Evolutionary conservation across 2,888 invertebrate genomes (phyloP).

Genomic region (Ichneumoninae sp.): DNA sequence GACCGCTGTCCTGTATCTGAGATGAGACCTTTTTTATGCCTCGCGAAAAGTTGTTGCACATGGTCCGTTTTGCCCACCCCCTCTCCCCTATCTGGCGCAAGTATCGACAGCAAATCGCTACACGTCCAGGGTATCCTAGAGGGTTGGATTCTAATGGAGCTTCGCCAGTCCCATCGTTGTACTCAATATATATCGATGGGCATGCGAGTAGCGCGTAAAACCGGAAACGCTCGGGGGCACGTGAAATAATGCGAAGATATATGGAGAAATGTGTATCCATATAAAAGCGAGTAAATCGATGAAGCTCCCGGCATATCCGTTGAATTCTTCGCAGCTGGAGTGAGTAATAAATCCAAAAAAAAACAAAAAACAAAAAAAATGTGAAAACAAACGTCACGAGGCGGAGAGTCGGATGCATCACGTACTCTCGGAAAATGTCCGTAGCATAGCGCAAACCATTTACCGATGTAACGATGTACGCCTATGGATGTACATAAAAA

Average conservation of each 20-base stretch:
- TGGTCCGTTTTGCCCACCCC: neutral
- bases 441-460: slow-evolving; percentile 46
- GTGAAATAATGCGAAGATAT: neutral
- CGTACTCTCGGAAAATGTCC: slow-evolving; percentile 32
- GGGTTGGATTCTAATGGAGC: neutral
- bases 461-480: slow-evolving; percentile 52
- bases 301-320: slow-evolving; percentile 3
- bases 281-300: neutral
- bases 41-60: neutral
- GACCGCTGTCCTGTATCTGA: neutral
- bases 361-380: slow-evolving; percentile 16
- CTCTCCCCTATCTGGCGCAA: neutral
- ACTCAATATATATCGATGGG: neutral
- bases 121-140: slow-evolving; percentile 27
- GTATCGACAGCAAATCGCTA: slow-evolving; percentile 36
- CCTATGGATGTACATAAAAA: slow-evolving; percentile 58
- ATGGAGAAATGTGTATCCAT: slow-evolving; percentile 4
- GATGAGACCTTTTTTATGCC: neutral
- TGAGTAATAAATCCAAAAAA: slow-evolving; percentile 9
- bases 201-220: neutral
- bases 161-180: neutral
- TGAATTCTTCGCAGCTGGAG: slow-evolving; percentile 8
- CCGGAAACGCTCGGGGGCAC: neutral
- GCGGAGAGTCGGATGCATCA: slow-evolving; percentile 15
- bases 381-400: neutral